Percentiles rank a stretch among this genome's conserved stretches.
Conservation (phyloP, 2,888 invertebrate species). For the Alloplasta piceator region DNA sequence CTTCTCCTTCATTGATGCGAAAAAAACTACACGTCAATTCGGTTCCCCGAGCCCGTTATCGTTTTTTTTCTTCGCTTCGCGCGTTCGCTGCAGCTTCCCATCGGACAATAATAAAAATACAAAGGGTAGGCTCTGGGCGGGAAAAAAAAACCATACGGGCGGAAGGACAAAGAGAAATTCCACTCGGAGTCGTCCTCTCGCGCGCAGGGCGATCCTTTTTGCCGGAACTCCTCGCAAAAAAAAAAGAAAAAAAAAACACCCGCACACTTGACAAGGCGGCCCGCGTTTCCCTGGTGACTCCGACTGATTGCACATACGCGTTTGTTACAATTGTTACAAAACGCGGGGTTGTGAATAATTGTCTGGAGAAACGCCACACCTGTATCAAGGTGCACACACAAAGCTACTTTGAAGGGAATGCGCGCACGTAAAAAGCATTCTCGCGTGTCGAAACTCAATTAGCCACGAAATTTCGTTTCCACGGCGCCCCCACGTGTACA, state of each 20-base stretch:
- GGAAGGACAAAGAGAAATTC: conserved; percentile 52
- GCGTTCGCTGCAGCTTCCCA: not conserved
- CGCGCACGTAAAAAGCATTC: conserved; percentile 67
- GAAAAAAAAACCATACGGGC: conserved; percentile 26
- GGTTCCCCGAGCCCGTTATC: not conserved
- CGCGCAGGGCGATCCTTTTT: no score
- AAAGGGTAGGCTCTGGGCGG: not conserved
- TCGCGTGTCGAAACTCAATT: conserved; percentile 78
- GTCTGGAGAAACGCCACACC: conserved; percentile 67
- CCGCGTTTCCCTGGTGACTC: conserved; percentile 58
- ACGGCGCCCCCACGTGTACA: conserved; percentile 60
- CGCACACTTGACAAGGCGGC: conserved; percentile 34
- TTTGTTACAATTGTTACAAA: not conserved
- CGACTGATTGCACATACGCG: conserved; percentile 18
- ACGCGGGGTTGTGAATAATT: not conserved
- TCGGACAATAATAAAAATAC: no score
- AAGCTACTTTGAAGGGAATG: conserved; percentile 30
- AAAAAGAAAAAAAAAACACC: not conserved
- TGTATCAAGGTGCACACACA: conserved; percentile 64
- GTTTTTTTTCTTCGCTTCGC: not conserved
- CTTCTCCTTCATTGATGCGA: no score
- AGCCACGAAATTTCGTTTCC: conserved; percentile 78
- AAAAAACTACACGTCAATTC: not conserved
- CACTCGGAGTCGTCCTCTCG: not conserved
- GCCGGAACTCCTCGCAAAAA: no score